phyloP scores from a whole-genome alignment of 92 coral and sea anemone genomes.

The Phenganax subtilis region DNA sequence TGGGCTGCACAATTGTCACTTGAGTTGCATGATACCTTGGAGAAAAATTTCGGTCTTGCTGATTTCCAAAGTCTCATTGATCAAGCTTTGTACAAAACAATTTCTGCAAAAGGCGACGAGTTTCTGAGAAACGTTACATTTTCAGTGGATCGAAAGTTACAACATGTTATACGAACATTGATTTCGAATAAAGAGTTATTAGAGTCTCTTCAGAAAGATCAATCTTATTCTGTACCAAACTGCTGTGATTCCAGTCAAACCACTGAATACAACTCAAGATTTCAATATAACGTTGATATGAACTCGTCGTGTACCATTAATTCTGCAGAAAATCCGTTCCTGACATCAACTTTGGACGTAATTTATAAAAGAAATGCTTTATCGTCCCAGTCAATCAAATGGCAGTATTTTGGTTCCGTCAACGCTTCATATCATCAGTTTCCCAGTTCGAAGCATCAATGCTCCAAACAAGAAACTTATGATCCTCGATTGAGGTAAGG shows the following conservation, averaged over 20 bases:
- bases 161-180: conserved; percentile 4
- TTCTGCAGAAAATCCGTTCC: neutral
- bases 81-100: conserved; percentile 28
- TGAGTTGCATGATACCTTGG: conserved; percentile 27
- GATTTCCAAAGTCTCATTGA: conserved; percentile 43
- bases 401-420: conserved; percentile 68
- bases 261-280: conserved; percentile 31
- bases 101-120: neutral
- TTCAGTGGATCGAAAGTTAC: conserved; percentile 18
- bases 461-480: conserved; percentile 44
- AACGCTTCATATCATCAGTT: conserved; percentile 60
- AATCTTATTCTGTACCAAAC: neutral
- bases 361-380: conserved; percentile 40
- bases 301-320: conserved; percentile 24
- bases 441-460: conserved; percentile 46
- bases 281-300: conserved; percentile 12
- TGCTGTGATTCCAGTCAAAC: conserved; percentile 19
- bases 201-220: conserved; percentile 14
- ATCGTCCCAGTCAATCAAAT: conserved; percentile 38
- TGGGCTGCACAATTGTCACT: conserved; percentile 35
- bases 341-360: conserved; percentile 28
- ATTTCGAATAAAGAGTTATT: conserved; percentile 15
- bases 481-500: conserved; percentile 74
- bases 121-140: conserved; percentile 38
- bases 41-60: conserved; percentile 42